Evolutionary conservation across 2,113 vertebrate species (phyloP), one percentile per base, ranked within the genome.

Genomic region (Corythornis madagascariensis): DNA sequence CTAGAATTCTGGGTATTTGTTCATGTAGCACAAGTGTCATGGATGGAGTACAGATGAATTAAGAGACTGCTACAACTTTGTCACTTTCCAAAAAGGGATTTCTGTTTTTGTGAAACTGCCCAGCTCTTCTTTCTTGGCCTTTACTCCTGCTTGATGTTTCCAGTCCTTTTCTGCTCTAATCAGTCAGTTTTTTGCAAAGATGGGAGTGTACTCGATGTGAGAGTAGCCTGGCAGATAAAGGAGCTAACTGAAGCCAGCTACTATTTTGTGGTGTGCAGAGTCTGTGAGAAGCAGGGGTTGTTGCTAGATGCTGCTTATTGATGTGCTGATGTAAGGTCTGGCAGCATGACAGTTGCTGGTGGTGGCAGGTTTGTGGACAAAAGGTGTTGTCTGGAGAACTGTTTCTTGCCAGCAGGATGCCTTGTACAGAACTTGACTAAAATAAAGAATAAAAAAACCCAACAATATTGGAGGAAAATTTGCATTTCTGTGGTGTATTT

Each of bases 61-160:
- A 89, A 42, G 7, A 69, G 64, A 40, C 6, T 4, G 11, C 10
- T 40, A 3, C 11, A 56, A 25, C 4, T 43, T 70, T 0, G 0
- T 6, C 7, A 16, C 19, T 43, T 65, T 20, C 14, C 2, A 7
- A 19, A 82, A 73, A 9, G 29, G 3, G 5, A 11, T 74, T 74
- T 16, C 42, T 57, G 2, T 28, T 80, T 67, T 35, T 82, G 8
- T 52, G 24, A 9, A 60, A 43, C 13, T 61, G 12, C 3, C 1
- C 2, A 33, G 26, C 11, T 64, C 31, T 56, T 66, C 13, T 16
- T 57, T 63, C n/a, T 71, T 14, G 55, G 48, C 9, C 8, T 28
- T 83, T 65, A 33, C 3, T 60, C 16, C 6, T 5, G 6, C 35
- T 14, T 47, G 17, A 5, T 65, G 15, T 65, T 52, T 73, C 17